Percentiles rank a stretch among this genome's conserved stretches.
phyloP scores from a whole-genome alignment of 2,888 invertebrate genomes.

The Griposia aprilina region DNA sequence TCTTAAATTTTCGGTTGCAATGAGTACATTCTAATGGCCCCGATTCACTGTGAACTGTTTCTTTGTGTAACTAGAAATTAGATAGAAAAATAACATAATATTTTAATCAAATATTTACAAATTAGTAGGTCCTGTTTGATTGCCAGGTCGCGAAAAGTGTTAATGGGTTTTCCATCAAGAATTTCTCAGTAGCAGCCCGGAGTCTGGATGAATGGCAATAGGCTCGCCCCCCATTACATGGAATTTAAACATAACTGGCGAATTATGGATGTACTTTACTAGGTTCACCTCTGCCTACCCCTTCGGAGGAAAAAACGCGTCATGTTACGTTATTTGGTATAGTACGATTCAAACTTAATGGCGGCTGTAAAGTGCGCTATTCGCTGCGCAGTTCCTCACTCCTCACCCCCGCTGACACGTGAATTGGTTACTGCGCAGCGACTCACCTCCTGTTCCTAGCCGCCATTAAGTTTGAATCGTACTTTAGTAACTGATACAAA shows the following conservation, averaged over 20 bases:
- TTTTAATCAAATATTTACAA: background rate
- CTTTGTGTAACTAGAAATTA: conserved; percentile 64
- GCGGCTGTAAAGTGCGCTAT: no score
- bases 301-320: no score
- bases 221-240: background rate
- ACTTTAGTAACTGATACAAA: no score
- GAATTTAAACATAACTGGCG: background rate
- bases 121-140: background rate
- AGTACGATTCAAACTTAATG: no score
- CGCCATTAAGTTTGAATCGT: no score
- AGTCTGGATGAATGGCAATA: background rate
- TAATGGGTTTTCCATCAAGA: background rate
- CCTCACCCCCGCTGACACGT: no score
- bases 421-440: no score
- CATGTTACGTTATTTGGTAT: no score
- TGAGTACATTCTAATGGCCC: conserved; percentile 73
- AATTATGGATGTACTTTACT: no score
- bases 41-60: conserved; percentile 59
- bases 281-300: no score
- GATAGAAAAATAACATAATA: background rate
- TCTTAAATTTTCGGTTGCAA: conserved; percentile 76
- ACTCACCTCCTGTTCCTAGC: no score
- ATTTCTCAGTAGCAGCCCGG: background rate
- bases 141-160: background rate
- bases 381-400: no score